Base-by-base conservation (phyloP, 2,888 invertebrate genomes). In the Tridacna gigas region DNA sequence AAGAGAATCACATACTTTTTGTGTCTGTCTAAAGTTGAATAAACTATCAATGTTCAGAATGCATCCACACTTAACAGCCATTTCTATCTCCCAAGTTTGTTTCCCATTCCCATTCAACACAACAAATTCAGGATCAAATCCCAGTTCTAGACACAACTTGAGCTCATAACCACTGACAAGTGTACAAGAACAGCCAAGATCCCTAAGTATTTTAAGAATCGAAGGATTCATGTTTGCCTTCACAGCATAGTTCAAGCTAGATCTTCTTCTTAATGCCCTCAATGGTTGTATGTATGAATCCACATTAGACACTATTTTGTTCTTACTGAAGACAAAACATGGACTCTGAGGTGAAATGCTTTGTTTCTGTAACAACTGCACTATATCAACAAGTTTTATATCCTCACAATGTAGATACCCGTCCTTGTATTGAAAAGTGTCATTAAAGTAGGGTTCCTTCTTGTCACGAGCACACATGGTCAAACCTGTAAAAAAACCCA, bases 31-130 rank as follows among this genome's bases (percentile, higher is more conserved):
- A 20, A 95, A 88, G 87, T 95, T 95, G 84, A 95, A 95, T 18
- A 89, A 66, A n/a, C 95, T 94, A 84, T 95, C 95, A 0, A 95
- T 92, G 81, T 95, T 95, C 26, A 95, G 87, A n/a, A 94, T 80
- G 26, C 94, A 93, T 0, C 92, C 94, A 22, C 88, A 78, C 28
- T 90, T 86, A 5, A 95, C 88, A 0, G 95, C 95, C 65, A 94
- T 73, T 47, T 93, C 92, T 5, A 95, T 91, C 85, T 95, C 95
- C 94, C 94, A 94, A 7, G 78, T 63, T 45, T 91, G 91, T 82
- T 95, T 95, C 7, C 95, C 90, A 88, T 95, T 95, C 11, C 95
- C 95, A 88, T 95, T 95, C 48, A 94, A 91, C 48, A 95, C 89
- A 37, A 95, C 91, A 4, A 89, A 83, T 26, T 86, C 83, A 0